A percentile compares a stretch with the other conserved stretches of the same genome.
These are phyloP conservation scores for Scaptomyza polygonia DNA, from an alignment of 2,888 invertebrate genomes.

Conservation along the genomic window DNA sequence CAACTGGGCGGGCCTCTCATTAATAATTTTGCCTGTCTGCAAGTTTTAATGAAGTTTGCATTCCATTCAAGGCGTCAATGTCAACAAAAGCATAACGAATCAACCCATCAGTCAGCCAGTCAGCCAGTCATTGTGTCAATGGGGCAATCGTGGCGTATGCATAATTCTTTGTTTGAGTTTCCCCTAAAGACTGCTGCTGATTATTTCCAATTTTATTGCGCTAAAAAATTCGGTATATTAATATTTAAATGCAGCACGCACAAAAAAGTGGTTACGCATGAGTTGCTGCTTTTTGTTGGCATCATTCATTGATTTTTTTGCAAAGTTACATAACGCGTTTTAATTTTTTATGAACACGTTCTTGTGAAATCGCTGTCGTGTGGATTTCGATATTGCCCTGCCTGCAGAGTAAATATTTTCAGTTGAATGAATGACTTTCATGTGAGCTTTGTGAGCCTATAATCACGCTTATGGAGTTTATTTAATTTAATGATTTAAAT, in stretches of 20 bases:
- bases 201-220: slow-evolving; percentile 39
- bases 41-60: slow-evolving; percentile 75
- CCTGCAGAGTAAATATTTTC: slow-evolving; percentile 1
- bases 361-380: not conserved
- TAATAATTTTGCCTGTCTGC: slow-evolving; percentile 63
- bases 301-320: not conserved
- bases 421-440: not conserved
- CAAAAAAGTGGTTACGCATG: slow-evolving; percentile 36
- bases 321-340: slow-evolving; percentile 29
- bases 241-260: slow-evolving; percentile 32
- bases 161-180: slow-evolving; percentile 22
- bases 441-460: not conserved
- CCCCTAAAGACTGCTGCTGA: slow-evolving; percentile 11
- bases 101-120: slow-evolving; percentile 12
- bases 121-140: not conserved
- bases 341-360: slow-evolving; percentile 36
- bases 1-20: slow-evolving; percentile 53
- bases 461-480: not conserved
- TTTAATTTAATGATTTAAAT: not conserved
- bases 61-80: slow-evolving; percentile 48
- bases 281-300: slow-evolving; percentile 7
- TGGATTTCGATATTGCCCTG: slow-evolving; percentile 6
- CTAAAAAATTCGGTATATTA: slow-evolving; percentile 23
- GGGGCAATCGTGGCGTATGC: slow-evolving; percentile 40
- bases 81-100: slow-evolving; percentile 46